Base-by-base conservation (phyloP, 53 echinoderm and acorn worm genomes). In the Paracentrotus lividus region DNA sequence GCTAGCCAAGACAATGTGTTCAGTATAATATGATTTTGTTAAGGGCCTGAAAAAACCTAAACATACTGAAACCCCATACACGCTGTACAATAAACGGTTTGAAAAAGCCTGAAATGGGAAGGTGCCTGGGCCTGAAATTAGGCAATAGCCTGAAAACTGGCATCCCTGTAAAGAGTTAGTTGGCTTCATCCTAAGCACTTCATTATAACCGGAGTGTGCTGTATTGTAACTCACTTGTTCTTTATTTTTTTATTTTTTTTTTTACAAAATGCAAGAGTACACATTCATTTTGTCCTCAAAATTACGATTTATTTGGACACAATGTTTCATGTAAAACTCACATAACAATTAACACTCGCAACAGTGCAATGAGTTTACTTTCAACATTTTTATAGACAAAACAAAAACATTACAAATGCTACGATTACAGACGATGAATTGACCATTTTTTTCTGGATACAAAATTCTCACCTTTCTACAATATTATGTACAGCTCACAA, bases 291-390 rank as follows among this genome's bases (percentile, higher is more conserved):
- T 86, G 56, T 86, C 56, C 86, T 56, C 86, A 86, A 86, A 86
- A 33, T 86, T 56, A 55, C 0, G 24, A 78, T 86, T 86, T 55
- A 55, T 86, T 86, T 86, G 86, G 86, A 86, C 86, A 86, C 56
- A 55, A 86, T 33, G 32, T 34, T 13, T 86, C 86, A 86, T 15
- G 86, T 18, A 86, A 55, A 1, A 56, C 31, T 55, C 34, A 86
- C 86, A 56, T 45, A 56, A 45, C 7, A 44, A 55, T 56, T 23
- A 86, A 55, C 53, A 86, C 86, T 55, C 1, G 32, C 14, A 45
- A 8, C 33, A n/a, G 56, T 81, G 47, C 81, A 81, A 81, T 81
- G 81, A 77, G 21, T 43, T 81, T 81, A 38, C 18, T 42, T 76
- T 76, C 3, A 27, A 81, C 44, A n/a, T 47, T 67, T 77, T 44